Base-by-base conservation (phyloP, 2,888 invertebrate genomes). In the Ligdia adustata region DNA sequence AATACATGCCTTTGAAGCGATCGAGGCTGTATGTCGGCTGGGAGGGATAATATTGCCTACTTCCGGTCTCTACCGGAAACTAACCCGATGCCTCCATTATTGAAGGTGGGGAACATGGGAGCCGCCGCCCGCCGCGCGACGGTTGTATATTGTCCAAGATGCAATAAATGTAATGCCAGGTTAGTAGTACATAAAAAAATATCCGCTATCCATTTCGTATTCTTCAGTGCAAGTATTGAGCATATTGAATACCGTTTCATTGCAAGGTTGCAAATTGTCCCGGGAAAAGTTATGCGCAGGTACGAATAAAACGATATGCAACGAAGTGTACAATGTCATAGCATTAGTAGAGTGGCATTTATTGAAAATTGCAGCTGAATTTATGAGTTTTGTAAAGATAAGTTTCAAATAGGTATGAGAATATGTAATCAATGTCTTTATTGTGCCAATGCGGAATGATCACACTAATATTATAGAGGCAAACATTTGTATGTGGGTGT, bases 31-130 rank as follows among this genome's bases (percentile, higher is more conserved):
- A 44, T 47, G 44, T 47, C 20, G 44, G 41, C 33, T 27, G 41
- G 41, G 29, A 34, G 31, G 40, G 28, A 33, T 44, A 44, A 29
- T 45, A 32, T 24, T 43, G 26, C 26, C n/a, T n/a, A n/a, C n/a
- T 38, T 38, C 43, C 38, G 44, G 44, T 45, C 12, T 12, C 9
- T 31, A 13, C 32, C 44, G 44, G 32, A 44, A 44, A 27, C 15
- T 32, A 20, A 16, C 4, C 7, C 16, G 34, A 41, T 16, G n/a
- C 27, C 3, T 22, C 22, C 15, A 35, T 35, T 24, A 43, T 29
- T 29, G 43, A 29, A 43, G 28, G 33, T 18, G 11, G 9, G 22
- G 27, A 27, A 20, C n/a, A n/a, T n/a, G n/a, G n/a, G n/a, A n/a
- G n/a, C n/a, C n/a, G n/a, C n/a, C n/a, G n/a, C n/a, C n/a, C n/a